Conservation (phyloP, 2,888 invertebrate genomes). For the Epinotia ramella region DNA sequence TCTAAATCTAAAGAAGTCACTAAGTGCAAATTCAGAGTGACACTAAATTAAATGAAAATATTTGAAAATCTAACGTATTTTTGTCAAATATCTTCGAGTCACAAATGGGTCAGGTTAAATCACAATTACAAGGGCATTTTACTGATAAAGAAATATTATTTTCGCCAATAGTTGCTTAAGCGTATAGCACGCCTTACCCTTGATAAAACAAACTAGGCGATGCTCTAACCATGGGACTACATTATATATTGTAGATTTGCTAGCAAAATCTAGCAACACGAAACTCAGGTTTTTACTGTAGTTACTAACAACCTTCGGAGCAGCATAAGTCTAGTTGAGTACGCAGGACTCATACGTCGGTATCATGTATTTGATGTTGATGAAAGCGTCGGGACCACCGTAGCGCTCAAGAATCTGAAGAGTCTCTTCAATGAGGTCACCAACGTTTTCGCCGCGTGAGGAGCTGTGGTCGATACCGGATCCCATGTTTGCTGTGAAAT, state of each 20-base stretch:
- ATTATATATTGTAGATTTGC: neutral
- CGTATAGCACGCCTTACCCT: too few relatives aligned
- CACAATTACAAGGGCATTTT: too few relatives aligned
- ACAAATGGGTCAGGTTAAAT: neutral
- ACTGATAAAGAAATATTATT: too few relatives aligned
- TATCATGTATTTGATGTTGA: slow-evolving; percentile 99
- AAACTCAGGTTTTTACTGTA: neutral
- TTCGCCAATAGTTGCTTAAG: too few relatives aligned
- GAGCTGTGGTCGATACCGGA: slow-evolving; percentile 96
- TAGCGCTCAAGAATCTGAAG: slow-evolving; percentile 95
- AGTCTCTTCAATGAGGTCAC: slow-evolving; percentile 96
- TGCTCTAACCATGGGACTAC: neutral
- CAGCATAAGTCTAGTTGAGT: slow-evolving; percentile 84
- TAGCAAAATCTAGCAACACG: neutral
- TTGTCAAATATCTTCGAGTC: neutral
- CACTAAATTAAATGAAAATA: neutral
- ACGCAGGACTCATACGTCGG: slow-evolving; percentile 98
- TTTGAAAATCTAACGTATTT: neutral
- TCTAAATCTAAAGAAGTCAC: neutral
- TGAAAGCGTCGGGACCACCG: slow-evolving; percentile 98
- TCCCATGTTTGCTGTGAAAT: slow-evolving; percentile 90
- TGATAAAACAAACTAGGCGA: neutral
- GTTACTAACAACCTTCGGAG: slow-evolving; percentile 10
- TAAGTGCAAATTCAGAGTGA: neutral
- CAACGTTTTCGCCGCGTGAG: slow-evolving; percentile 93